Base-by-base conservation (phyloP, 1,140 invertebrate genomes). In the Scaptodrosophila lebanonensis region DNA sequence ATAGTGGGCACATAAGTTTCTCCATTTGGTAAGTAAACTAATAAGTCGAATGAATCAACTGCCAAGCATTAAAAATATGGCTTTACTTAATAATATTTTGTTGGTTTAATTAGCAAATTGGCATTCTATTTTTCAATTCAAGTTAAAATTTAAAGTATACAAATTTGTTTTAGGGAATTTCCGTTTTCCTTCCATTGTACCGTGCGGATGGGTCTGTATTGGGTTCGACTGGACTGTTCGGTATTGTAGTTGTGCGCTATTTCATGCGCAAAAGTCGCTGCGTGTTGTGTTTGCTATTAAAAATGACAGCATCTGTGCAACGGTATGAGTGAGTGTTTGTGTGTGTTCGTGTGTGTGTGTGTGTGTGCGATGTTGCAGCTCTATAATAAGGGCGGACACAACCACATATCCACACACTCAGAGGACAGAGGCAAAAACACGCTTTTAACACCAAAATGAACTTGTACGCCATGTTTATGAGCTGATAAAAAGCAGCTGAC, bases 201-300 rank as follows among this genome's bases (percentile, higher is more conserved):
- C n/a, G n/a, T n/a, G n/a, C n/a, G n/a, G n/a, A n/a, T n/a, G n/a
- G n/a, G n/a, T n/a, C n/a, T n/a, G n/a, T n/a, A n/a, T n/a, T n/a
- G n/a, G n/a, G 3, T 25, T 25, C 22, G 22, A 3, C 3, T 25
- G 3, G 22, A 4, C 3, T 8, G 22, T 25, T 3, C 22, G 3
- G 22, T 8, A 4, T 25, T 4, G 22, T 25, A 25, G 22, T 25
- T 25, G 22, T n/a, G 22, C 70, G 77, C 82, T 79, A 79, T 79
- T 79, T 79, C 75, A 79, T 79, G 73, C 77, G 73, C 75, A 65
- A 79, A 77, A 79, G 65, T 82, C 75, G 73, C 75, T 68, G 73
- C 68, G 73, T 79, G 73, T 79, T 79, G 73, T 79, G 73, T 79
- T 79, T 79, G 73, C 73, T 79, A 79, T 79, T 79, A 79, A 79